Conservation (phyloP, 2,113 vertebrate genomes). For the Colius striatus region DNA sequence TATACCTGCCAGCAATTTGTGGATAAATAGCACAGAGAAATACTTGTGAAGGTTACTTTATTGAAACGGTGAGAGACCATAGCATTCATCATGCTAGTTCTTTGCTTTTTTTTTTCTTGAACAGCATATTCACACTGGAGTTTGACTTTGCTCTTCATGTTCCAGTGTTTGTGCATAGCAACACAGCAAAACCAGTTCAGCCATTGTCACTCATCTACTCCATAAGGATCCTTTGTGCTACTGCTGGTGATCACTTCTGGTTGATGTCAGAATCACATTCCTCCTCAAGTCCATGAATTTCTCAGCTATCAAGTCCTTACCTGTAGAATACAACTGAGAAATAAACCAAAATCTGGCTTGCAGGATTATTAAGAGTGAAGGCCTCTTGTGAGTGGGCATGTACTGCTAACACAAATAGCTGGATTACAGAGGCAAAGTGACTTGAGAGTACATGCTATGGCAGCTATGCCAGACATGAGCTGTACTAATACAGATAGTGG, state of each 20-base stretch:
- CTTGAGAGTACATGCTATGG: not conserved
- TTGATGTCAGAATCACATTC: not conserved
- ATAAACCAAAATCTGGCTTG: not conserved
- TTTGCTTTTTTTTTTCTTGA: not conserved
- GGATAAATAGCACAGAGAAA: not conserved
- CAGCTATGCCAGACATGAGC: not conserved
- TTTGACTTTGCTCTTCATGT: not conserved
- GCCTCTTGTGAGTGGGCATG: not conserved
- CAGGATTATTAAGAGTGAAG: not conserved
- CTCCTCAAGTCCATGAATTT: not conserved
- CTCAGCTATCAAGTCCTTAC: not conserved
- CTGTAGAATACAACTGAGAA: not conserved
- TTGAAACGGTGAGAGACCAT: not conserved
- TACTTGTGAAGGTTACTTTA: not conserved
- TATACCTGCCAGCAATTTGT: not conserved
- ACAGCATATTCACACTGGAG: not conserved
- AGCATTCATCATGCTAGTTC: not conserved
- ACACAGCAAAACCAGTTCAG: not conserved
- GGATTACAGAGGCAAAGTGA: not conserved
- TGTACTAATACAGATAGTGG: not conserved
- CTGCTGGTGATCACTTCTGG: not conserved
- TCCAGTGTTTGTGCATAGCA: not conserved
- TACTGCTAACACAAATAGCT: not conserved
- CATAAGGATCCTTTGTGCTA: not conserved
- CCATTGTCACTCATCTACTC: not conserved